These are phyloP conservation scores for Ceyx melanurus DNA, from an alignment of 2,113 vertebrate species.

Conservation along the genomic window DNA sequence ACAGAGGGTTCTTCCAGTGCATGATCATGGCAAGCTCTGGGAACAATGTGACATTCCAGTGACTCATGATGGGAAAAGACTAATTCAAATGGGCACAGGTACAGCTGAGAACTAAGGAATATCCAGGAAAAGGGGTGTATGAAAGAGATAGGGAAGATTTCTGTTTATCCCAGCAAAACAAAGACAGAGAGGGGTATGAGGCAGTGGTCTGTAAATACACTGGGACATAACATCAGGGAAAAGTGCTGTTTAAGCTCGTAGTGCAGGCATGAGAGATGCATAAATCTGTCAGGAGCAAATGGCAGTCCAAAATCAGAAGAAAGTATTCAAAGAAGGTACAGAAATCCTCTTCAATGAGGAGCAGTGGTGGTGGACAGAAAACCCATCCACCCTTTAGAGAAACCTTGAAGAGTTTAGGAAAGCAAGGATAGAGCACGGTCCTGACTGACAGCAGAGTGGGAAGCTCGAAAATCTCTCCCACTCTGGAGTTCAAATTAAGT, in stretches of 20 bases:
- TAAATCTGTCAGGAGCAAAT: background rate
- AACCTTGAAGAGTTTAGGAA: background rate
- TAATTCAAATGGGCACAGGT: background rate
- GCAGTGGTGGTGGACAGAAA: background rate
- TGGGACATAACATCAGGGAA: rapidly evolving
- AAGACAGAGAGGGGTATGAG: background rate
- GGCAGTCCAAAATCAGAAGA: background rate
- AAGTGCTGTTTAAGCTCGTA: background rate
- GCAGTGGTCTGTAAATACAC: background rate
- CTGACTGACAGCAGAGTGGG: background rate
- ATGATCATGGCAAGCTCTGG: background rate
- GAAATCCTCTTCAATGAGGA: background rate
- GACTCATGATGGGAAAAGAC: background rate
- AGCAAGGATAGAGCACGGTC: background rate
- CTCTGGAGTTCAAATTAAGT: slow-evolving; percentile 3
- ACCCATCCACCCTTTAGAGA: background rate
- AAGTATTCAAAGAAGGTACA: background rate
- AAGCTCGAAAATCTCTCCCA: background rate
- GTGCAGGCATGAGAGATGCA: background rate
- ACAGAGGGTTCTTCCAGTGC: background rate
- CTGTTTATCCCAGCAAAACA: background rate
- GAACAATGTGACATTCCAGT: background rate
- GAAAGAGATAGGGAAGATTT: background rate
- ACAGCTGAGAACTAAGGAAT: background rate
- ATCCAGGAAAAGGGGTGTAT: background rate